These are phyloP conservation scores for Anneissia japonica DNA, from an alignment of 35 echinoderm and acorn worm genomes.

Conservation along the genomic window DNA sequence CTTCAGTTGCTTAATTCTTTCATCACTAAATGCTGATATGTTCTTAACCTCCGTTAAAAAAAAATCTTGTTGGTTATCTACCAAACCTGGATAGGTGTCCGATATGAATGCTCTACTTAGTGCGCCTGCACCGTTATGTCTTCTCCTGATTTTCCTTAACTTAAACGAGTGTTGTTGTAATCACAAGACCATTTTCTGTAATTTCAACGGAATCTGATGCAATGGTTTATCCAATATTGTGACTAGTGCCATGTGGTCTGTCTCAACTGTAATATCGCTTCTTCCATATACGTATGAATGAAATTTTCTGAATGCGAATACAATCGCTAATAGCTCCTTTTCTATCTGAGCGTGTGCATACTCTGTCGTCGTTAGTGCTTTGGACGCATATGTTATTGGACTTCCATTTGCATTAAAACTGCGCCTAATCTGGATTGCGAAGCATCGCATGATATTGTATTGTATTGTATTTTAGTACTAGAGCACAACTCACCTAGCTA, in stretches of 20 bases:
- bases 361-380: conserved; percentile 22
- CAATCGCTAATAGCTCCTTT: conserved; percentile 34
- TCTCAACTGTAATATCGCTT: background rate
- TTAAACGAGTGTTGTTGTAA: conserved; percentile 28
- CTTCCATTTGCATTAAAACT: conserved; percentile 23
- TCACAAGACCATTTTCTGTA: conserved; percentile 34
- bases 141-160: conserved; percentile 17
- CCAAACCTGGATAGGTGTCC: background rate
- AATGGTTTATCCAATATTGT: background rate
- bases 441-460: conserved; percentile 30
- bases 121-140: conserved; percentile 17
- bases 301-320: conserved; percentile 11
- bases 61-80: conserved; percentile 7
- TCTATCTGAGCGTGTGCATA: conserved; percentile 30
- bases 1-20: conserved; percentile 4
- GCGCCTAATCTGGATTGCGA: conserved; percentile 34
- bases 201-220: background rate
- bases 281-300: background rate
- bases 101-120: conserved; percentile 33
- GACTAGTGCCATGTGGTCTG: background rate
- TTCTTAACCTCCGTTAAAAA: conserved; percentile 9
- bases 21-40: conserved; percentile 16
- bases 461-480: conserved; percentile 34
- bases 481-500: conserved; percentile 20
- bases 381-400: conserved; percentile 35